These are phyloP conservation scores for human DNA, from an alignment of 2,113 vertebrate species.

Conservation along the genomic window GRCh38 chr3:135860501-135861000, in stretches of 20 bases:
- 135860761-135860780: background rate
- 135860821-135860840: background rate
- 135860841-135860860: background rate
- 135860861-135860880: background rate
- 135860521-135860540: background rate
- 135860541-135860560: background rate
- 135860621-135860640: background rate
- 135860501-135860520: background rate
- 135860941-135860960: background rate
- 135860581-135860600: background rate
- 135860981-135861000: background rate
- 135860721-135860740: background rate
- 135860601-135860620: background rate
- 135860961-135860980: background rate
- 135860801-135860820: background rate
- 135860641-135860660: background rate
- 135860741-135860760: background rate
- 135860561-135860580: background rate
- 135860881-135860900: background rate
- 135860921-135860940: slow-evolving; percentile 2
- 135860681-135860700: background rate
- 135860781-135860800: slow-evolving; percentile 5
- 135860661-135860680: background rate
- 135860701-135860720: background rate
- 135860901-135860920: background rate